Conservation (phyloP, 1,140 invertebrate species). For the Papilio dardanus region DNA sequence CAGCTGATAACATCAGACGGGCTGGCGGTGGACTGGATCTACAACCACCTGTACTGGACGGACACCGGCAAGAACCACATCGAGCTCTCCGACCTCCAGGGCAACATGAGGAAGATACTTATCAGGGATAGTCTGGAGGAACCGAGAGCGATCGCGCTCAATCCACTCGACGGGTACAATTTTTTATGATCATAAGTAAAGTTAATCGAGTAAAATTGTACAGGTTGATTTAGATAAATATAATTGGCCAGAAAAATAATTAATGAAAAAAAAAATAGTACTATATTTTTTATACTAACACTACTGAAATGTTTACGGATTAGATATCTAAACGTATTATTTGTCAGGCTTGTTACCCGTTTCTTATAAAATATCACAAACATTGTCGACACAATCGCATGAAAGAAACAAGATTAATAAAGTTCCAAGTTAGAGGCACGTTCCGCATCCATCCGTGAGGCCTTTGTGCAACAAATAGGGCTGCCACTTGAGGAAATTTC, state of each 20-base stretch:
- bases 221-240: too few species aligned
- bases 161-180: conserved; percentile 94
- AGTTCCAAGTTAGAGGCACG: not conserved
- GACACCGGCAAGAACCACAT: conserved; percentile 96
- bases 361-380: not conserved
- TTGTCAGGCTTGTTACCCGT: not conserved
- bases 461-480: not conserved
- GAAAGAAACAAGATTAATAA: not conserved
- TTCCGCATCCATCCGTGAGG: not conserved
- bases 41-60: conserved; percentile 98
- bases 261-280: too few species aligned
- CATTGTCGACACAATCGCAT: not conserved
- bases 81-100: conserved; percentile 93
- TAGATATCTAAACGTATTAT: not conserved
- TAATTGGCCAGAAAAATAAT: too few species aligned
- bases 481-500: not conserved
- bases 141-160: conserved; percentile 96
- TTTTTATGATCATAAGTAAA: conserved; percentile 9
- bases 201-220: too few species aligned
- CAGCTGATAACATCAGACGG: conserved; percentile 95
- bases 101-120: conserved; percentile 93
- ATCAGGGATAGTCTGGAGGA: conserved; percentile 93
- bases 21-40: conserved; percentile 98
- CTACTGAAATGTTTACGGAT: not conserved
- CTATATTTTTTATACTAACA: too few species aligned